These are phyloP conservation scores for Aphrocallistes beatrix DNA, from an alignment of 37 sponge, comb jelly and placozoan species.

Conservation along the genomic window DNA sequence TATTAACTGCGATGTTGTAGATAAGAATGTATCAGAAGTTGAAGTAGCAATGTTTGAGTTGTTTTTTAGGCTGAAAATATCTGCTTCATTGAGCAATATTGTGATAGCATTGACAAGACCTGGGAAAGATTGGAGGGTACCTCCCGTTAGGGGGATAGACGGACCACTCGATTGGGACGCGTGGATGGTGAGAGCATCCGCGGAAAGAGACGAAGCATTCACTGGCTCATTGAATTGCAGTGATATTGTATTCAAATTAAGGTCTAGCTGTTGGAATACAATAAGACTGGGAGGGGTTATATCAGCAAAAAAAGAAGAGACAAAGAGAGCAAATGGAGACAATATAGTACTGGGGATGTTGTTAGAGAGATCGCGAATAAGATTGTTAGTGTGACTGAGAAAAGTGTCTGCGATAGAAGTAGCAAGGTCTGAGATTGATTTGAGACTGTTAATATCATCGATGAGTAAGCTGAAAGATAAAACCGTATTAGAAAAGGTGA, in stretches of 20 bases:
- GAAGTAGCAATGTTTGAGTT: background rate
- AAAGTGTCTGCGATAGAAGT: constrained; percentile 43
- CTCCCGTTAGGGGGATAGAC: background rate
- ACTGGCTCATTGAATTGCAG: background rate
- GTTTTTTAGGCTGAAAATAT: background rate
- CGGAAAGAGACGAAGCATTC: background rate
- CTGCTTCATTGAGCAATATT: background rate
- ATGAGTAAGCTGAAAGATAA: constrained; percentile 30
- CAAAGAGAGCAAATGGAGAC: background rate
- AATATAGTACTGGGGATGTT: background rate
- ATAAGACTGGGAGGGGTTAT: background rate
- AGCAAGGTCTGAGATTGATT: constrained; percentile 48
- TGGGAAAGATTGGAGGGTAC: background rate
- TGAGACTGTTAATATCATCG: constrained; percentile 31
- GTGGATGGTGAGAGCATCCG: background rate
- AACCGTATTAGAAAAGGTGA: background rate
- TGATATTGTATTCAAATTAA: background rate
- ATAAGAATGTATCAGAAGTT: background rate
- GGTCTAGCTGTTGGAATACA: background rate
- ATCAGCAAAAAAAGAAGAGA: background rate
- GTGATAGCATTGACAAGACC: background rate
- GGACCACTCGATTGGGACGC: background rate
- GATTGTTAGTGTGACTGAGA: constrained; percentile 23
- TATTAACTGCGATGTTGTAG: background rate
- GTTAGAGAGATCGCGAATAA: constrained; percentile 34